phyloP scores from a whole-genome alignment of 1,140 invertebrate species.

The Argopecten irradians region DNA sequence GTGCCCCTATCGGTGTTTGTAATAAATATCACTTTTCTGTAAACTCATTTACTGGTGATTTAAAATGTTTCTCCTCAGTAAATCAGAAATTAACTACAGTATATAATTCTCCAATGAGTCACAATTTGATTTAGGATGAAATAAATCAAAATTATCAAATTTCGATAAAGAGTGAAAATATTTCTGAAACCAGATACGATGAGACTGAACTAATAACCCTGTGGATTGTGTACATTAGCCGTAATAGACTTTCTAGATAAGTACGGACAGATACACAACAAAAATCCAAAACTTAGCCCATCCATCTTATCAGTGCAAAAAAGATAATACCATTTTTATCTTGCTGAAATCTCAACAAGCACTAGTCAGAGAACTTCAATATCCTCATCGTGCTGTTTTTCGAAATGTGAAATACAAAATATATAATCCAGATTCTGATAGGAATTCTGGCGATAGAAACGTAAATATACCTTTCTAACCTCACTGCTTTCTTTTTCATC shows the following conservation, averaged over 20 bases:
- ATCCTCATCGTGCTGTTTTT: not conserved
- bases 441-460: not conserved
- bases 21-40: not conserved
- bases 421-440: slow-evolving; percentile 22
- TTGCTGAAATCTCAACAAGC: not conserved
- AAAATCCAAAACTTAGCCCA: not conserved
- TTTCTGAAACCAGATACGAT: not conserved
- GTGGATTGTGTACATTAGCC: not conserved
- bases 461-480: not conserved
- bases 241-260: not conserved
- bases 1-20: too few species aligned
- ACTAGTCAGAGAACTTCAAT: not conserved
- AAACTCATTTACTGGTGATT: not conserved
- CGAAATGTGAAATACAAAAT: slow-evolving; percentile 16
- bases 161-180: not conserved
- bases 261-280: not conserved
- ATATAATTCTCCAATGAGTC: not conserved
- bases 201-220: not conserved
- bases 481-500: not conserved
- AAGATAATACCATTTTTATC: not conserved
- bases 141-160: not conserved
- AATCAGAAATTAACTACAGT: too few species aligned
- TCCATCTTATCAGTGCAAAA: slow-evolving; percentile 10
- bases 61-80: not conserved
- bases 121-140: not conserved